Conservation (phyloP, 2,797 vertebrate genomes). For the Danio tinwini region DNA sequence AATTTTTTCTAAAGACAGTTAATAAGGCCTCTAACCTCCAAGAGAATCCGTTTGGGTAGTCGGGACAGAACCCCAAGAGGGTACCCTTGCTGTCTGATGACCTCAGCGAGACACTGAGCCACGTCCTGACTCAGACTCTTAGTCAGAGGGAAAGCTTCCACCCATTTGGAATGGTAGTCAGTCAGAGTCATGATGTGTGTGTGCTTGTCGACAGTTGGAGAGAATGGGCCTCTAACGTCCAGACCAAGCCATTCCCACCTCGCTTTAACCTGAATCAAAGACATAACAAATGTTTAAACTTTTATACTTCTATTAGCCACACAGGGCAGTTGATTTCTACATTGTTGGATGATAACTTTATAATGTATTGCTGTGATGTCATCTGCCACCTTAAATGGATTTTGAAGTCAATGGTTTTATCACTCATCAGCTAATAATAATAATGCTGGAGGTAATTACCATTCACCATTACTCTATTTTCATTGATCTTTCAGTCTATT, state of each 20-base stretch:
- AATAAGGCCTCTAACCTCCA: constrained; percentile 21
- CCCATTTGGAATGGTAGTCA: constrained; percentile 57
- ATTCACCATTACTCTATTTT: neutral
- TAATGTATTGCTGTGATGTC: neutral
- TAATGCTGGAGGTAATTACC: neutral
- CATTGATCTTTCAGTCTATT: too few relatives aligned
- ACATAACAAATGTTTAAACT: neutral
- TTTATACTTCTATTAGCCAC: too few relatives aligned
- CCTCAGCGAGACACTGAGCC: constrained; percentile 35
- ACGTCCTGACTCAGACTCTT: constrained; percentile 36
- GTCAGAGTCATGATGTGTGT: constrained; percentile 51
- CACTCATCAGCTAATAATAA: neutral
- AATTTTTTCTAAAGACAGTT: neutral
- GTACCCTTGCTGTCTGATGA: constrained; percentile 47
- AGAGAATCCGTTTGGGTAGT: constrained; percentile 22
- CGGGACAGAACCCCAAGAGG: constrained; percentile 51
- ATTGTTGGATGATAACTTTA: neutral
- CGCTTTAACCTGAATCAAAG: constrained; percentile 42
- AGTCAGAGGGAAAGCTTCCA: constrained; percentile 53
- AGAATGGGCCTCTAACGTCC: constrained; percentile 53
- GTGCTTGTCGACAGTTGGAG: constrained; percentile 32
- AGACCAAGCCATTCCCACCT: constrained; percentile 57
- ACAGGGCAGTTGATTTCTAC: neutral
- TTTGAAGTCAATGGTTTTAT: neutral
- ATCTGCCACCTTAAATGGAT: neutral